A percentile compares a stretch with the other conserved stretches of the same genome.
Conservation (phyloP, 2,797 vertebrate species). For the Chanos chanos region DNA sequence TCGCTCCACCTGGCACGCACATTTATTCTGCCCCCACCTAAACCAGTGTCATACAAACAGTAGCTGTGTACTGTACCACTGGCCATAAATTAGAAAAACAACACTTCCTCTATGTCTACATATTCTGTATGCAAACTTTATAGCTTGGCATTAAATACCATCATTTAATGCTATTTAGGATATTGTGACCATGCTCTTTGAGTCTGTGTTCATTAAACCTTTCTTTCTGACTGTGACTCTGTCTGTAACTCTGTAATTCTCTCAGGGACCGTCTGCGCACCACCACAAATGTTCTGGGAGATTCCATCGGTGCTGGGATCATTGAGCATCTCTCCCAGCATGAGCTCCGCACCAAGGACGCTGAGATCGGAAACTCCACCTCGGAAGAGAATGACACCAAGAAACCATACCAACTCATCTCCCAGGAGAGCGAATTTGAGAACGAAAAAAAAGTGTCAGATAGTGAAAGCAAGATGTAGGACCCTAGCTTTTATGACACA, state of each 20-base stretch:
- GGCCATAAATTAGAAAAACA: too few species aligned
- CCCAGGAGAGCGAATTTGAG: constrained; percentile 80
- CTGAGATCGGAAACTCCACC: constrained; percentile 84
- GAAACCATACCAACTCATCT: constrained; percentile 86
- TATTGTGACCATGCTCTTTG: neutral
- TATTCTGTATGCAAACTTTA: too few species aligned
- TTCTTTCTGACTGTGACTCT: constrained; percentile 8
- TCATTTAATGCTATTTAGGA: neutral
- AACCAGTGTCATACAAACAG: too few species aligned
- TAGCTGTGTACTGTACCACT: too few species aligned
- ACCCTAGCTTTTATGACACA: neutral
- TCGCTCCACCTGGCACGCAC: too few species aligned
- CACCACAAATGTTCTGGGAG: constrained; percentile 91
- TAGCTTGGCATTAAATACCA: too few species aligned
- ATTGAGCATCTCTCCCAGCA: constrained; percentile 91
- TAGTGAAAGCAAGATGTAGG: constrained; percentile 94
- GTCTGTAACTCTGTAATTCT: too few species aligned
- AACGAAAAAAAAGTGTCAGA: constrained; percentile 77
- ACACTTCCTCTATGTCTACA: too few species aligned
- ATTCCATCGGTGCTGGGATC: constrained; percentile 93
- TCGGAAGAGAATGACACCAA: constrained; percentile 88
- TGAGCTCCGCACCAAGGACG: constrained; percentile 81
- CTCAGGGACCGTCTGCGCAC: constrained; percentile 91
- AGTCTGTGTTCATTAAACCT: neutral
- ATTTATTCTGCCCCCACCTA: too few species aligned